phyloP scores from a whole-genome alignment of 2,888 invertebrate species.

The Protophormia terraenovae region DNA sequence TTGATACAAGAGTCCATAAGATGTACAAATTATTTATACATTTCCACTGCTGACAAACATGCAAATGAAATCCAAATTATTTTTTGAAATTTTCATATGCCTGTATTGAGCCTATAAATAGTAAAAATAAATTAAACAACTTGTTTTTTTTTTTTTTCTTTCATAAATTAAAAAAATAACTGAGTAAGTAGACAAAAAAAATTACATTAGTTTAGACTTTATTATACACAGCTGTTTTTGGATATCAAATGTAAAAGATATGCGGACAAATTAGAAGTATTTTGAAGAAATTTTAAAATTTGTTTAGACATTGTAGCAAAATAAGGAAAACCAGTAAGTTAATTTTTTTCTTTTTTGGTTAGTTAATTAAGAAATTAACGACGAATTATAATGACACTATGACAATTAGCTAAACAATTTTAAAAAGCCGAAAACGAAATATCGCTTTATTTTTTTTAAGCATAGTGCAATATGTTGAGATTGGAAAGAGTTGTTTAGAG shows the following conservation, averaged over 20 bases:
- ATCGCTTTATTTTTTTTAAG: too few relatives aligned
- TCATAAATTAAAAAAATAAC: slow-evolving; percentile 4
- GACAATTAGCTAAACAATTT: neutral
- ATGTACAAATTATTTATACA: slow-evolving; percentile 38
- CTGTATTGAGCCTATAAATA: slow-evolving; percentile 12
- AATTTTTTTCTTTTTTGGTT: too few relatives aligned
- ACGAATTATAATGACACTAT: neutral
- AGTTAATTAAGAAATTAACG: slow-evolving; percentile 11
- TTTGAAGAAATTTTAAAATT: slow-evolving; percentile 8
- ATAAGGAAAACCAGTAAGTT: neutral
- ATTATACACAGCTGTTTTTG: neutral
- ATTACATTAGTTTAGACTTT: neutral
- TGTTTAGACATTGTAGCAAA: neutral
- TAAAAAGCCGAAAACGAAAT: too few relatives aligned
- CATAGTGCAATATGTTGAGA: too few relatives aligned
- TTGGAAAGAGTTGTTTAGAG: too few relatives aligned
- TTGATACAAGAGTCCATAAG: neutral
- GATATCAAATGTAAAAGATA: slow-evolving; percentile 4
- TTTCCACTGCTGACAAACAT: slow-evolving; percentile 29
- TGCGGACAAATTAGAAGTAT: slow-evolving; percentile 4
- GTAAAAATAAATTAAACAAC: slow-evolving; percentile 37
- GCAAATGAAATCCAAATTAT: slow-evolving; percentile 43
- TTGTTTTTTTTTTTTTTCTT: slow-evolving; percentile 5
- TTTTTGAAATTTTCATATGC: neutral
- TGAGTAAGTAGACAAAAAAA: slow-evolving; percentile 24